Evolutionary conservation across 2,113 vertebrate genomes (phyloP), one percentile per base, ranked within the genome.

Genomic region (Tinamus guttatus): DNA sequence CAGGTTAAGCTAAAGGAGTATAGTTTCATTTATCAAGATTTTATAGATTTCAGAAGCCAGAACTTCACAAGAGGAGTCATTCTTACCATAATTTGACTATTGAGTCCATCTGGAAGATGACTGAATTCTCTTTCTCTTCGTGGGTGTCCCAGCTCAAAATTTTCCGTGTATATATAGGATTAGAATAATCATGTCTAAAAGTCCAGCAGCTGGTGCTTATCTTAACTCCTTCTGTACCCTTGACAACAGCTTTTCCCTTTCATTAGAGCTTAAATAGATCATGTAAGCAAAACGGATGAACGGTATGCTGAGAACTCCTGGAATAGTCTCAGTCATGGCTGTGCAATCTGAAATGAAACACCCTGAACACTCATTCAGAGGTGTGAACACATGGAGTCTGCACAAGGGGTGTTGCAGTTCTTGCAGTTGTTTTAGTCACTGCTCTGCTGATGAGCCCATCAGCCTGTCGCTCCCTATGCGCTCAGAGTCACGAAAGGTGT

Each of bases 321-420:
- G 69, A 95, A 34, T 59, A 83, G 43, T 83, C 25, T 80, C 70
- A 90, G 63, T 71, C 87, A 59, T 27, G 17, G 12, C 60, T 96
- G 30, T 36, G 20, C 89, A 89, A 79, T 94, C 95, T 90, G 85
- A 97, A 97, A 96, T 80, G 59, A 97, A 97, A 89, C 90, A 95
- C 70, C 90, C 90, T 90, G 87, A 95, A 96, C 81, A 87, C 12
- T 58, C 75, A 93, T 96, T 97, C 90, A 87, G 85, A 97, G 93
- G 89, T 94, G 89, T 85, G 85, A 95, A 96, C 90, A 34, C 34
- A 88, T 92, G 80, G 85, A 95, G 81, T 71, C 41, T 91, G 28
- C 13, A 76, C 49, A 77, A 21, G 24, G 81, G 27, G n/a, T 32
- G 89, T 67, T 15, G 4, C 41, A 6, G 38, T 11, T 75, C 83